A percentile compares a stretch with the other conserved stretches of the same genome.
These are phyloP conservation scores for Passerina amoena DNA, from an alignment of 2,113 vertebrate species.

Conservation along the genomic window DNA sequence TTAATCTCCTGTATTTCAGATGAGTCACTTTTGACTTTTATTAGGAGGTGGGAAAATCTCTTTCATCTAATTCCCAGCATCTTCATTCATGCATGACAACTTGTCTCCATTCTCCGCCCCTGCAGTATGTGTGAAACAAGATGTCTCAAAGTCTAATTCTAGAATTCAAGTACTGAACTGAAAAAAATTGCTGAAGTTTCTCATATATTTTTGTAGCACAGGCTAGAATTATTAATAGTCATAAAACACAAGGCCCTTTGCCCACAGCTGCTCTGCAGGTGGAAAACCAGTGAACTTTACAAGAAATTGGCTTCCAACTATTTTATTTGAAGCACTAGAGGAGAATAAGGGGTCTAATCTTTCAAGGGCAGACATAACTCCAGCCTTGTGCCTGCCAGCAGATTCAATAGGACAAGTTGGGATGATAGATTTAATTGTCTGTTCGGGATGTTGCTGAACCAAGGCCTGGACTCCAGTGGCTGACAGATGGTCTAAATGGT, in stretches of 20 bases:
- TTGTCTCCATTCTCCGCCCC: conserved; percentile 44
- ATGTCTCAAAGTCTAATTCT: conserved; percentile 66
- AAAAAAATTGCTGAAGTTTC: conserved; percentile 51
- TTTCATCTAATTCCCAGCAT: conserved; percentile 50
- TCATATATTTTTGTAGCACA: conserved; percentile 15
- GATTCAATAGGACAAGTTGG: neutral
- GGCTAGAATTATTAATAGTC: conserved; percentile 53
- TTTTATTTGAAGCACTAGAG: conserved; percentile 43
- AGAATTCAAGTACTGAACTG: conserved; percentile 52
- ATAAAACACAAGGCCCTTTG: conserved; percentile 46
- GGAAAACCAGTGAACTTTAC: conserved; percentile 15
- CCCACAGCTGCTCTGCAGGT: conserved; percentile 36
- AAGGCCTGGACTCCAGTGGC: neutral
- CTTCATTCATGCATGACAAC: conserved; percentile 66
- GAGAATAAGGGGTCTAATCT: conserved; percentile 19
- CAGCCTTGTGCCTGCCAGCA: conserved; percentile 6
- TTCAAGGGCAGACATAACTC: conserved; percentile 43
- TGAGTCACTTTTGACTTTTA: conserved; percentile 71
- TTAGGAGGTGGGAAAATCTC: conserved; percentile 65
- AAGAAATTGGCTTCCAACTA: conserved; percentile 53
- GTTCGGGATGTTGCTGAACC: neutral
- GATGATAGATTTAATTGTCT: conserved; percentile 14
- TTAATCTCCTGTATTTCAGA: conserved; percentile 62
- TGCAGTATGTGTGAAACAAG: conserved; percentile 63
- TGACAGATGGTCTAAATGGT: conserved; percentile 7